Evolutionary conservation across 2,888 invertebrate species (phyloP).

Genomic region (Philaethria dido): DNA sequence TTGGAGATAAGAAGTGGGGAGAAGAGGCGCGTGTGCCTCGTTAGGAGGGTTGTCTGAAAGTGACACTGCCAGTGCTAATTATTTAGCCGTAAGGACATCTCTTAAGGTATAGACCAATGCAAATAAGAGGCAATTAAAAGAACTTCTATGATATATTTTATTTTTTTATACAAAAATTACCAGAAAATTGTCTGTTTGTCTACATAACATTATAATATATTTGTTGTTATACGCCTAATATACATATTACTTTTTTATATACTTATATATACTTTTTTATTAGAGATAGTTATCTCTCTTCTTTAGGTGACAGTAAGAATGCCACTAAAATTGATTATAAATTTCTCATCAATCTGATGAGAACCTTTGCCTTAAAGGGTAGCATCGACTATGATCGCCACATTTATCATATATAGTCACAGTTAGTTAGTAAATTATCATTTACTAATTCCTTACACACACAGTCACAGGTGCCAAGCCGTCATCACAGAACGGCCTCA

Average conservation of each 20-base stretch:
- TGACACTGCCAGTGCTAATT: conserved; percentile 78
- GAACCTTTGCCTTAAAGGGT: no score
- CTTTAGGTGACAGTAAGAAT: neutral
- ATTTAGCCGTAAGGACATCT: conserved; percentile 73
- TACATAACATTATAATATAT: no score
- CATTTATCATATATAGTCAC: conserved; percentile 41
- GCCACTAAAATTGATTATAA: neutral
- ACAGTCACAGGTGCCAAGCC: conserved; percentile 48
- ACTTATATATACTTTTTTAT: neutral
- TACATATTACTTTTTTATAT: no score
- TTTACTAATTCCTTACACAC: conserved; percentile 64
- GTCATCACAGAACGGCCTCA: conserved; percentile 47
- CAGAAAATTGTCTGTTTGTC: no score
- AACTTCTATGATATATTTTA: neutral
- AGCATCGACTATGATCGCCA: neutral
- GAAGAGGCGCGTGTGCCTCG: conserved; percentile 63
- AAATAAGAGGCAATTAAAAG: conserved; percentile 34
- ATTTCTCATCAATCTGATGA: no score
- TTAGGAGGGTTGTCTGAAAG: conserved; percentile 74
- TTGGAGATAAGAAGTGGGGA: conserved; percentile 50
- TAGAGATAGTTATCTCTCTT: neutral
- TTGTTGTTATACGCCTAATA: no score
- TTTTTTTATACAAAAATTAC: no score
- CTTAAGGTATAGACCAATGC: conserved; percentile 43
- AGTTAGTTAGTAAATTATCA: conserved; percentile 54